phyloP scores from a whole-genome alignment of 2,113 vertebrate genomes.

The Forbesichthys agassizii region DNA sequence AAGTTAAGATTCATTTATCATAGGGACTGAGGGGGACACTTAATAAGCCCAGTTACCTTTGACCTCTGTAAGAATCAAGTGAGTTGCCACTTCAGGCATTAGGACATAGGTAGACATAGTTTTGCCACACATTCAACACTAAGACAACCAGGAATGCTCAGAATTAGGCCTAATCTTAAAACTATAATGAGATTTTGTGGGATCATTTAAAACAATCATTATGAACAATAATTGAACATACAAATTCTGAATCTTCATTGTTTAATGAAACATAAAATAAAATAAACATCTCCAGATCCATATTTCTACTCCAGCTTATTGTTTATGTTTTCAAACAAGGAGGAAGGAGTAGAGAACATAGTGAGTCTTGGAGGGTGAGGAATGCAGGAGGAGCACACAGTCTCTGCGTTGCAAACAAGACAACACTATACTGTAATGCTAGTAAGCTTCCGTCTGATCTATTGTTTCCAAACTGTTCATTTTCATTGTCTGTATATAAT shows the following conservation, averaged over 20 bases:
- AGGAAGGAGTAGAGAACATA: too few relatives aligned
- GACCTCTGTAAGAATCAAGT: constrained; percentile 87
- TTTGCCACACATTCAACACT: constrained; percentile 84
- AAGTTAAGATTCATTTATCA: constrained; percentile 85
- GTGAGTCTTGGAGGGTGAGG: too few relatives aligned
- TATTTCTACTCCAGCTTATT: too few relatives aligned
- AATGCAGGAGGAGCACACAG: too few relatives aligned
- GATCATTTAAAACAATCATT: constrained; percentile 75
- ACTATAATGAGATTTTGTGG: constrained; percentile 81
- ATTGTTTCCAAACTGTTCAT: not conserved
- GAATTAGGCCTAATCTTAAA: constrained; percentile 84
- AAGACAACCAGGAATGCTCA: constrained; percentile 86
- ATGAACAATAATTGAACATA: constrained; percentile 10
- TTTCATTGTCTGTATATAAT: not conserved
- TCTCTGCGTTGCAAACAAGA: too few relatives aligned
- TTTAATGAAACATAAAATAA: too few relatives aligned
- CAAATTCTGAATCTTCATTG: not conserved
- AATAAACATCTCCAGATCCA: too few relatives aligned
- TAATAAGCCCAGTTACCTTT: constrained; percentile 90
- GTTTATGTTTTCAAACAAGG: too few relatives aligned
- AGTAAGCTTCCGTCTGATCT: not conserved
- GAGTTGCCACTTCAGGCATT: constrained; percentile 83
- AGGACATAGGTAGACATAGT: constrained; percentile 78
- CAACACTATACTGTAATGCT: too few relatives aligned
- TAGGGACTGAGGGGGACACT: constrained; percentile 78